phyloP scores from a whole-genome alignment of 2,113 vertebrate genomes.

The Aptenodytes forsteri region DNA sequence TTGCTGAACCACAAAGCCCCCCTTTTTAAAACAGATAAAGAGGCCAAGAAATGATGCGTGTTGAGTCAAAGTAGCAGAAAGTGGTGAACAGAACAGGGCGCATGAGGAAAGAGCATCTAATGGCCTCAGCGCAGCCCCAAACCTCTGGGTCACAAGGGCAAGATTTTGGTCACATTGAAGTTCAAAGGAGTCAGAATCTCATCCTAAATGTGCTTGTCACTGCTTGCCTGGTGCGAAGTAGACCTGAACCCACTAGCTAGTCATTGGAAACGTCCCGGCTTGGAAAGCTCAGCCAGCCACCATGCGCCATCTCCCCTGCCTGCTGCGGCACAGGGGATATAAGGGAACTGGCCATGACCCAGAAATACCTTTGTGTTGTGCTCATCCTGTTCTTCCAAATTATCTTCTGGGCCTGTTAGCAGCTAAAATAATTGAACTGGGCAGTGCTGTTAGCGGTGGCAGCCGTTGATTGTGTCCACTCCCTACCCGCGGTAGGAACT shows the following conservation, averaged over 20 bases:
- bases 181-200: background rate
- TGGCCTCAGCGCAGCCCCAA: background rate
- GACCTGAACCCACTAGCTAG: background rate
- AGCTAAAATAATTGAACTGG: background rate
- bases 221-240: background rate
- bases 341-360: background rate
- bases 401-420: background rate
- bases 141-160: background rate
- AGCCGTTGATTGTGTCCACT: fast-evolving
- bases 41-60: fast-evolving
- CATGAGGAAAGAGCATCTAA: background rate
- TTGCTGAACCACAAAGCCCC: background rate
- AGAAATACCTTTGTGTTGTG: background rate
- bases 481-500: background rate
- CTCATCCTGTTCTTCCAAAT: background rate
- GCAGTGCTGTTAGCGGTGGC: background rate
- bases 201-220: background rate
- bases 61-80: background rate
- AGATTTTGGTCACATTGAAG: background rate
- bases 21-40: background rate
- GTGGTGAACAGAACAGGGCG: background rate
- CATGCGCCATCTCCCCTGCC: fast-evolving
- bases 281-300: background rate
- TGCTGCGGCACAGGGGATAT: background rate
- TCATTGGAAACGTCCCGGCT: background rate